These are phyloP conservation scores for Lasius platythorax DNA, from an alignment of 2,888 invertebrate genomes.

Conservation along the genomic window DNA sequence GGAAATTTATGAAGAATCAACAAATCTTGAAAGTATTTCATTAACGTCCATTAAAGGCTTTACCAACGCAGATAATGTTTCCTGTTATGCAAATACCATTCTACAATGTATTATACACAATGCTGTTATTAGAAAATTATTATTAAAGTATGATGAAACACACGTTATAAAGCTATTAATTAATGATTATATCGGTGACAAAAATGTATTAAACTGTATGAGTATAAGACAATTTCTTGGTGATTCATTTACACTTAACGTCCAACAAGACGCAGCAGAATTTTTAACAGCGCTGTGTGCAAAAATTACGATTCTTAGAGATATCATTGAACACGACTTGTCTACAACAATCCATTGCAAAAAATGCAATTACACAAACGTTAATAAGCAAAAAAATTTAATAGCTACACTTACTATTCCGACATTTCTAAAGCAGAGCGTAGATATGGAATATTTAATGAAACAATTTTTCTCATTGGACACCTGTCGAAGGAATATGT, in stretches of 20 bases:
- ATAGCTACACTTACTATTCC: not conserved
- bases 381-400: not conserved
- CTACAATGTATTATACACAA: too few species aligned
- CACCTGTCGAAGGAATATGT: not conserved
- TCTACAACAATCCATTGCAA: not conserved
- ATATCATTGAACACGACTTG: not conserved
- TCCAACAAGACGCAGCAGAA: not conserved
- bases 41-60: too few species aligned
- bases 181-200: not conserved
- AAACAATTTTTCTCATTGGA: not conserved
- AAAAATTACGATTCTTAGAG: not conserved
- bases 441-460: not conserved
- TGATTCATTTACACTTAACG: not conserved
- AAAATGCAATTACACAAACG: not conserved
- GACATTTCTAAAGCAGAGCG: not conserved
- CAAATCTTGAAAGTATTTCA: not conserved
- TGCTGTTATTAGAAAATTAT: too few species aligned
- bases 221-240: not conserved
- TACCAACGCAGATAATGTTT: too few species aligned
- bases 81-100: too few species aligned
- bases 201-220: not conserved
- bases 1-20: not conserved
- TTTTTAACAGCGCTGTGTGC: not conserved
- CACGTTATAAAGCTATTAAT: too few species aligned
- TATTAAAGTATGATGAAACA: too few species aligned